A percentile compares a stretch with the other conserved stretches of the same genome.
phyloP scores from a whole-genome alignment of 64 coral and sea anemone genomes.

The Montipora foliosa region DNA sequence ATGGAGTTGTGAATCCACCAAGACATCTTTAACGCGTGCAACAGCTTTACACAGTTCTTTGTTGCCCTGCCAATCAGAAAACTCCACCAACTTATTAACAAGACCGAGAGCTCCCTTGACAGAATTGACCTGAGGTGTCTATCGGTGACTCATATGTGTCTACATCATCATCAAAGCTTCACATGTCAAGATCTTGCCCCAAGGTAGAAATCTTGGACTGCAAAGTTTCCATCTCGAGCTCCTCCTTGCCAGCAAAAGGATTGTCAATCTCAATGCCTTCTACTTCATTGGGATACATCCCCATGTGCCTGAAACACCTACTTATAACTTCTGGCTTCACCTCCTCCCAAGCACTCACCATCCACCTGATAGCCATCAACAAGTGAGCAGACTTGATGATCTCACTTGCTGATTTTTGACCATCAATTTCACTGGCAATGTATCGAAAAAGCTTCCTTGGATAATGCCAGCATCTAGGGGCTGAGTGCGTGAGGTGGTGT shows the following conservation, averaged over 20 bases:
- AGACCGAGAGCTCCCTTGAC: neutral
- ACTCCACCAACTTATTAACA: slow-evolving; percentile 9
- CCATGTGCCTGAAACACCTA: too few species aligned
- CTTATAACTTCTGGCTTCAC: too few species aligned
- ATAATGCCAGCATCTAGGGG: slow-evolving; percentile 21
- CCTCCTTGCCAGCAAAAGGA: neutral
- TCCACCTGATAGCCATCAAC: slow-evolving; percentile 33
- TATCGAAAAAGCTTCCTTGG: slow-evolving; percentile 6
- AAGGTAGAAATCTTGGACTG: neutral
- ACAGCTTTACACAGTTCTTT: neutral
- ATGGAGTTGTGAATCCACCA: slow-evolving; percentile 3
- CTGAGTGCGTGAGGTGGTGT: slow-evolving; percentile 19
- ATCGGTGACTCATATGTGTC: slow-evolving; percentile 4
- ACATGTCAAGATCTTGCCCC: neutral
- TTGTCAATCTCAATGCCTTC: too few species aligned
- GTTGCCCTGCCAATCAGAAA: neutral
- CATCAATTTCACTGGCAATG: slow-evolving; percentile 16
- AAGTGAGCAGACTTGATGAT: slow-evolving; percentile 21
- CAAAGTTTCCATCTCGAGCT: neutral
- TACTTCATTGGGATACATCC: too few species aligned
- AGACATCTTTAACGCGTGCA: neutral
- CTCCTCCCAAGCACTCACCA: slow-evolving; percentile 10
- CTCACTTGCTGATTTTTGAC: slow-evolving; percentile 24
- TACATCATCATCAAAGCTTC: neutral
- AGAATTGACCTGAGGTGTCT: neutral